These are phyloP conservation scores for Romanogobio albipinnatus DNA, from an alignment of 2,113 vertebrate species.

Conservation along the genomic window DNA sequence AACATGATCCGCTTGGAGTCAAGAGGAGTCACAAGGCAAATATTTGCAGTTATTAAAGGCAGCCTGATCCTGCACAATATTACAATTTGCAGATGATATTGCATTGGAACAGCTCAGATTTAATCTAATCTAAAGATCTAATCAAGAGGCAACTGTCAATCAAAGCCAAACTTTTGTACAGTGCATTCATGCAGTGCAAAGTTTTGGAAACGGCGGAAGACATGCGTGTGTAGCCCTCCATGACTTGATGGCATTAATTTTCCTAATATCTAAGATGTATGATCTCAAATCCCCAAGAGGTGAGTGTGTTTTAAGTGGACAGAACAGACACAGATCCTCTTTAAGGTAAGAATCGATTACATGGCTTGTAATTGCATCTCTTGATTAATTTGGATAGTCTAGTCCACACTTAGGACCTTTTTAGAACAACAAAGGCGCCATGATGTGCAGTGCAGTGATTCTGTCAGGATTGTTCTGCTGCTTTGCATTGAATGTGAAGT, in stretches of 20 bases:
- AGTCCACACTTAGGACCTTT: constrained; percentile 47
- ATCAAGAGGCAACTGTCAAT: constrained; percentile 12
- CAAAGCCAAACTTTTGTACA: constrained; percentile 35
- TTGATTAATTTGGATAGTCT: constrained; percentile 45
- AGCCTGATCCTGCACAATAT: constrained; percentile 26
- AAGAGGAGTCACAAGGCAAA: constrained; percentile 17
- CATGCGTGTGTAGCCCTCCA: constrained; percentile 45
- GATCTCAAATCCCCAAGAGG: constrained; percentile 57
- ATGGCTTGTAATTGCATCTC: constrained; percentile 56
- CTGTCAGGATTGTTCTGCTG: constrained; percentile 43
- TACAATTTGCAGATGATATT: constrained; percentile 51
- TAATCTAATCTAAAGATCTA: too few relatives aligned
- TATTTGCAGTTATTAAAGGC: constrained; percentile 22
- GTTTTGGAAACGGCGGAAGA: constrained; percentile 65
- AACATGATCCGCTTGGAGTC: constrained; percentile 10
- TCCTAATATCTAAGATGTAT: constrained; percentile 37
- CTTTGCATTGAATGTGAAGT: constrained; percentile 33
- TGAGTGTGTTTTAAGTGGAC: constrained; percentile 69
- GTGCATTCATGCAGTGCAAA: constrained; percentile 58
- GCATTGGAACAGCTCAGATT: constrained; percentile 20
- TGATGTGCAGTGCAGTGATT: constrained; percentile 48
- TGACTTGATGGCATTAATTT: constrained; percentile 47
- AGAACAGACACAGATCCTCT: constrained; percentile 60
- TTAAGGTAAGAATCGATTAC: constrained; percentile 39
- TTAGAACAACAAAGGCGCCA: constrained; percentile 50